Base-by-base conservation (phyloP, 2,888 invertebrate species). In the Dicycla oo region DNA sequence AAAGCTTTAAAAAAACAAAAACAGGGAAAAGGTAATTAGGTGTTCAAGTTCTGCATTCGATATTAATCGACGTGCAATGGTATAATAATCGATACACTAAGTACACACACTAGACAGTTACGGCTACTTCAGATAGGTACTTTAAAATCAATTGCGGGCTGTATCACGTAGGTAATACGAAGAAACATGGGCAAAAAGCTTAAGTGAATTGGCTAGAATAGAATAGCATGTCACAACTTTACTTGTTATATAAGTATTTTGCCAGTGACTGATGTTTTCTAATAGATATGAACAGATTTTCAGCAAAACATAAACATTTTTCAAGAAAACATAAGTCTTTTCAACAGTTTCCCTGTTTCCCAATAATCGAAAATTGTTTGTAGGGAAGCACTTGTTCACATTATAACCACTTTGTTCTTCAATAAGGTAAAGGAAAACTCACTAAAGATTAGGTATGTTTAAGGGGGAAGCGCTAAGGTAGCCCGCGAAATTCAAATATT, bases 131-230 rank as follows among this genome's bases (percentile, higher is more conserved):
- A 77, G 40, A 26, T 68, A 51, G 13, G 40, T 43, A 47, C 40
- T 77, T 70, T 43, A 57, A 78, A 78, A 38, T 78, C 45, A 58
- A 78, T 78, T 58, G 51, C 20, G 13, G 13, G 20, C 6, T 53
- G 38, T 45, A 38, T 54, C 69, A 76, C 20, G 47, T 77, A 76
- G 18, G 40, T 77, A 73, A 77, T 23, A 20, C 10, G 23, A 45
- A 47, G n/a, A 54, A 76, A 38, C 11, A 13, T 2, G 30, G 1
- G 13, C 18, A 54, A 54, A 26, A 45, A 54, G 15, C 0, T 26
- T 18, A 51, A 75, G n/a, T 45, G 26, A 45, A 54, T 71, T 34
- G 23, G 23, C 3, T 47, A n/a, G 6, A n/a, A 15, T 45, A 53
- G 13, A 64, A 43, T 43, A 13, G 11, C 34, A 26, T 34, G 30